Percentiles rank a stretch among this genome's conserved stretches.
Evolutionary conservation across 1,140 invertebrate genomes (phyloP).

Genomic region (Drosophila kepulauana): DNA sequence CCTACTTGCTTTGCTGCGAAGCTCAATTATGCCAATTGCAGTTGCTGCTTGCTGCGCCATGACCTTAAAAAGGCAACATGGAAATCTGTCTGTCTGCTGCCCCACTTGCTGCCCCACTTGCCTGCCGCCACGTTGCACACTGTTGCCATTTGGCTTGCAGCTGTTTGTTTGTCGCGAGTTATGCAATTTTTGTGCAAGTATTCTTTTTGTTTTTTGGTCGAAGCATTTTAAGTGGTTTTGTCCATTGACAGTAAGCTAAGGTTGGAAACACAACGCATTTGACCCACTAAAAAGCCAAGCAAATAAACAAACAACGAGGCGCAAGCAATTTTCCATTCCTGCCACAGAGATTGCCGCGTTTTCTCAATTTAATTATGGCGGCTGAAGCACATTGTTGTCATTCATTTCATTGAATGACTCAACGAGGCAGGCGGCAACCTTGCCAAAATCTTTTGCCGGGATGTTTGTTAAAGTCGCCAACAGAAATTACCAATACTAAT

Average conservation of each 20-base stretch:
- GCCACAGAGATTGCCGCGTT: slow-evolving; percentile 36
- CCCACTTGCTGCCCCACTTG: slow-evolving; percentile 17
- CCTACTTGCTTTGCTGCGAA: slow-evolving; percentile 54
- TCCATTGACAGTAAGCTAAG: slow-evolving; percentile 64
- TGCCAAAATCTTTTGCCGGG: slow-evolving; percentile 32
- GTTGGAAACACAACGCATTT: slow-evolving; percentile 70
- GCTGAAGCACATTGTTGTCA: slow-evolving; percentile 64
- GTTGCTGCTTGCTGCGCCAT: slow-evolving; percentile 65
- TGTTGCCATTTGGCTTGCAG: slow-evolving; percentile 43
- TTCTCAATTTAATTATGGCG: slow-evolving; percentile 70
- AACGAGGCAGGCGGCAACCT: slow-evolving; percentile 39
- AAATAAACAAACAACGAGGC: not conserved
- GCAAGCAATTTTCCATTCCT: slow-evolving; percentile 45
- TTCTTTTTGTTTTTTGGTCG: slow-evolving; percentile 2
- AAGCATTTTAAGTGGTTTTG: slow-evolving; percentile 76
- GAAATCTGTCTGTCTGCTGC: slow-evolving; percentile 70
- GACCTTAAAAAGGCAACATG: slow-evolving; percentile 82
- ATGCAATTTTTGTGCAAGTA: slow-evolving; percentile 59
- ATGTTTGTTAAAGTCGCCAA: not conserved
- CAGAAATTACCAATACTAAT: not conserved
- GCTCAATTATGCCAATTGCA: slow-evolving; percentile 82
- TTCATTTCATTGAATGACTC: slow-evolving; percentile 62
- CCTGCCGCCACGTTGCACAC: not conserved
- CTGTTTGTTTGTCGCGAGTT: slow-evolving; percentile 66
- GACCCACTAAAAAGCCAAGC: slow-evolving; percentile 57